A percentile compares a stretch with the other conserved stretches of the same genome.
These are phyloP conservation scores for Melanotaenia parkinsoni DNA, from an alignment of 2,797 vertebrate species.

Conservation along the genomic window DNA sequence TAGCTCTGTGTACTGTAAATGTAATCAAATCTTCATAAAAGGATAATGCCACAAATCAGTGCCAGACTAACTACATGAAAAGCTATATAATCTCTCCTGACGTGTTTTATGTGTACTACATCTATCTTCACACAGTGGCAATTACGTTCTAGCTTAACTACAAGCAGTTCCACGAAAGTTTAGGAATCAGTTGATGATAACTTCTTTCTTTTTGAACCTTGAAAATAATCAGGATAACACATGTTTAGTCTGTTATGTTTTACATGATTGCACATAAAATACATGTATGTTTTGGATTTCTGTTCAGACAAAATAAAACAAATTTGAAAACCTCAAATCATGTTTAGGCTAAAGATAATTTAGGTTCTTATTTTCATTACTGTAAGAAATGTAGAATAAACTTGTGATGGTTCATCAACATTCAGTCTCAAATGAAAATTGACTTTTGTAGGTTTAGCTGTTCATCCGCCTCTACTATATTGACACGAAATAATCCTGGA, in stretches of 20 bases:
- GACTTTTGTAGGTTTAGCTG: not conserved
- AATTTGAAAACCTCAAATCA: not conserved
- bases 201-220: not conserved
- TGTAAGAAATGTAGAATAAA: not conserved
- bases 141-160: not conserved
- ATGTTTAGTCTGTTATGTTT: not conserved
- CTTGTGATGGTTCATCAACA: not conserved
- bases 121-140: too few relatives aligned
- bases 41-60: not conserved
- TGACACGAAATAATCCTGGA: not conserved
- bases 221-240: not conserved
- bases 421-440: not conserved
- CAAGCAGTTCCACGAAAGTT: not conserved
- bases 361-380: slow-evolving; percentile 1
- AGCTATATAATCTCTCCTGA: not conserved
- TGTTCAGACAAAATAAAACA: not conserved
- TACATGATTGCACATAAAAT: not conserved
- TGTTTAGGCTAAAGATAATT: not conserved
- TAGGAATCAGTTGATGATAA: not conserved
- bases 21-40: slow-evolving; percentile 5
- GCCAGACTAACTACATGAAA: not conserved
- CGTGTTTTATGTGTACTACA: too few relatives aligned
- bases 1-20: not conserved
- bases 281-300: not conserved
- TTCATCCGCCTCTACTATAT: not conserved